A percentile compares a stretch with the other conserved stretches of the same genome.
These are phyloP conservation scores for Bombus pyrosoma DNA, from an alignment of 1,140 invertebrate genomes.

Conservation along the genomic window DNA sequence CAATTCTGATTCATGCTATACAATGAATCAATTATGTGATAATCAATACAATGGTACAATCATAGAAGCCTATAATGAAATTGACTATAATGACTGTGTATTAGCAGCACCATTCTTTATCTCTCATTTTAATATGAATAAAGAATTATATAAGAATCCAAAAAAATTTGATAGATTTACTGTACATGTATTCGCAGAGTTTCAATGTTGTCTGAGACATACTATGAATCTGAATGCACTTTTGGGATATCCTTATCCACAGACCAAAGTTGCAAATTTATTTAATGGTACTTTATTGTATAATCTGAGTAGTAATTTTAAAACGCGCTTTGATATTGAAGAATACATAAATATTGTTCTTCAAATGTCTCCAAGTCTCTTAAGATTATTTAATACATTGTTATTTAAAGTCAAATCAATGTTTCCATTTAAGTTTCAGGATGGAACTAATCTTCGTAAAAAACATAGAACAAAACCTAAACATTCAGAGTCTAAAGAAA, in stretches of 20 bases:
- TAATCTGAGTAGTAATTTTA: constrained; percentile 86
- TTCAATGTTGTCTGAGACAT: constrained; percentile 87
- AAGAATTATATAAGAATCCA: constrained; percentile 83
- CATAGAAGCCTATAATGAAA: constrained; percentile 58
- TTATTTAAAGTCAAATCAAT: constrained; percentile 56
- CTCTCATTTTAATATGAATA: constrained; percentile 85
- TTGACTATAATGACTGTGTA: constrained; percentile 84
- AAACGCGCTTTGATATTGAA: constrained; percentile 81
- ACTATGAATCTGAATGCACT: constrained; percentile 86
- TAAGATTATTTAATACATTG: constrained; percentile 77
- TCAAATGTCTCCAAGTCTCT: constrained; percentile 81
- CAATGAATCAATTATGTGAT: background rate
- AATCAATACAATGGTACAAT: constrained; percentile 33
- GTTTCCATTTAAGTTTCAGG: constrained; percentile 36
- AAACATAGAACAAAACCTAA: constrained; percentile 47
- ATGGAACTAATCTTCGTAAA: constrained; percentile 26
- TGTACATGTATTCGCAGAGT: constrained; percentile 88
- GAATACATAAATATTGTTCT: constrained; percentile 83
- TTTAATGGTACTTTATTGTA: constrained; percentile 90
- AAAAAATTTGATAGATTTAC: constrained; percentile 85
- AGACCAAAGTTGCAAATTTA: constrained; percentile 83
- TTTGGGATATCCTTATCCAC: constrained; percentile 83
- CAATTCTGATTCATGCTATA: constrained; percentile 24
- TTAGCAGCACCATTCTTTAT: constrained; percentile 84
- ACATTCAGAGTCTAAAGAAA: background rate